These are phyloP conservation scores for Cantharis rustica DNA, from an alignment of 2,888 invertebrate species.

Conservation along the genomic window DNA sequence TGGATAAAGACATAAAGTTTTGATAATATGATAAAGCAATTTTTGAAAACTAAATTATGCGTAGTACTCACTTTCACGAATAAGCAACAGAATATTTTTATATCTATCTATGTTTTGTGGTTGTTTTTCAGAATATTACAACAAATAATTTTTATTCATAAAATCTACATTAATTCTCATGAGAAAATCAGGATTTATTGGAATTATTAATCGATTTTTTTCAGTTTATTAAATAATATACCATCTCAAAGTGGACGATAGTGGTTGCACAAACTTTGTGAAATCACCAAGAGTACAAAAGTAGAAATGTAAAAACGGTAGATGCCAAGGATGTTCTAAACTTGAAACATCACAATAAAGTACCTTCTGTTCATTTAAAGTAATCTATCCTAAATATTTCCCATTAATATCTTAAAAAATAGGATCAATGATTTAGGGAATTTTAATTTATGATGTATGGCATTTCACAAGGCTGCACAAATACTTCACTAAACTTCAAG, in stretches of 20 bases:
- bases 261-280: not conserved
- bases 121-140: no score
- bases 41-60: no score
- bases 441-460: no score
- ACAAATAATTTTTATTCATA: no score
- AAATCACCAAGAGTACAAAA: not conserved
- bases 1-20: no score
- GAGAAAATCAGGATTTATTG: not conserved
- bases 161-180: not conserved
- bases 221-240: not conserved
- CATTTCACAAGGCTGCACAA: no score
- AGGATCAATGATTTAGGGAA: no score
- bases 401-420: not conserved
- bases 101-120: no score
- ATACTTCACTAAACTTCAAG: no score
- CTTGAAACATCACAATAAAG: not conserved
- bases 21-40: no score
- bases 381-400: not conserved
- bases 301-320: not conserved
- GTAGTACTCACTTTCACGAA: no score
- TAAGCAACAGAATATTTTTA: no score
- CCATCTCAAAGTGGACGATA: not conserved
- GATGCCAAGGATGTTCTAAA: not conserved
- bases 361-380: not conserved
- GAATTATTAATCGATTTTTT: not conserved